These are phyloP conservation scores for Ceratina calcarata DNA, from an alignment of 1,140 invertebrate species.

Conservation along the genomic window DNA sequence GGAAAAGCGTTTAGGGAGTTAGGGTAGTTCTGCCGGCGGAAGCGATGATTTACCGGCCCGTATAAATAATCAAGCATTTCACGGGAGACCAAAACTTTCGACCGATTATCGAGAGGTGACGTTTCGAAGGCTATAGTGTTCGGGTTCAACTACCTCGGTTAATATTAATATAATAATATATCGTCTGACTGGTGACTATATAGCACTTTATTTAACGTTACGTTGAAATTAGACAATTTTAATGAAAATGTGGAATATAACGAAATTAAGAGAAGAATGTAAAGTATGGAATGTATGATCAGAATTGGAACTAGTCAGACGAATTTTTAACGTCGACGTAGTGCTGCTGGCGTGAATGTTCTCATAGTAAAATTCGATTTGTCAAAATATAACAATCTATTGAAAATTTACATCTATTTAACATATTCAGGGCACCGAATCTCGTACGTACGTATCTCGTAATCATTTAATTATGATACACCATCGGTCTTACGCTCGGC, in stretches of 20 bases:
- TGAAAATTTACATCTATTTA: conserved; percentile 3
- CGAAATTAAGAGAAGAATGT: too few species aligned
- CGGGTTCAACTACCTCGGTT: too few species aligned
- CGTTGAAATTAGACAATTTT: too few species aligned
- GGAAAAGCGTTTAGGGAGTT: conserved; percentile 60
- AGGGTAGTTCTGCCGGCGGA: conserved; percentile 35
- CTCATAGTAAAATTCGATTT: neutral
- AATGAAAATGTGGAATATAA: too few species aligned
- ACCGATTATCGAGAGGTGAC: conserved; percentile 19
- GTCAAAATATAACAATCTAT: too few species aligned
- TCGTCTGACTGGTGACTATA: too few species aligned
- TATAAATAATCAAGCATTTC: conserved; percentile 56
- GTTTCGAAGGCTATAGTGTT: neutral
- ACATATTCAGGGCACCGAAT: neutral
- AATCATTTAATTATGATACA: neutral
- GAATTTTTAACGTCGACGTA: neutral
- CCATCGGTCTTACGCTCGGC: neutral
- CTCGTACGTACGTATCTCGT: neutral
- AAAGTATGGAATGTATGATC: neutral
- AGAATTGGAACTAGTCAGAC: neutral
- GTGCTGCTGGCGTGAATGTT: neutral
- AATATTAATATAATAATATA: too few species aligned
- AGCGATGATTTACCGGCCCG: conserved; percentile 52
- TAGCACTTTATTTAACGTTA: too few species aligned
- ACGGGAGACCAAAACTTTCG: conserved; percentile 27